Conservation (phyloP, 2,797 vertebrate genomes). For the Caiman crocodilus region DNA sequence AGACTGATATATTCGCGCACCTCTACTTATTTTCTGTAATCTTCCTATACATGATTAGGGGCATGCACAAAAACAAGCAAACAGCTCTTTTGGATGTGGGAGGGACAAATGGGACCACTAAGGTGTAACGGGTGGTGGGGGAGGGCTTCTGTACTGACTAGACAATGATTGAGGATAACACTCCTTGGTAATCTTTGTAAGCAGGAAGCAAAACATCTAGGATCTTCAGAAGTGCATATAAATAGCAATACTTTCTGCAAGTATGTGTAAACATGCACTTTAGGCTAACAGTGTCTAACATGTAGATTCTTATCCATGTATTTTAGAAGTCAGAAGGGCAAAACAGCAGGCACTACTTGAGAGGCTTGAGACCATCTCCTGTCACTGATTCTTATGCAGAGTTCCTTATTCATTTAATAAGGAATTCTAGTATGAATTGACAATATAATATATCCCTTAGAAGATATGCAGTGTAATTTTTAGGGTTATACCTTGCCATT, state of each 20-base stretch:
- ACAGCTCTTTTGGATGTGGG: not conserved
- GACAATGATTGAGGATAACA: not conserved
- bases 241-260: not conserved
- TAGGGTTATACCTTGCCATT: conserved; percentile 4
- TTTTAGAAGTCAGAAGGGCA: conserved; percentile 22
- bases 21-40: no score
- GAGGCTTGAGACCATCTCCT: conserved; percentile 14
- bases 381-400: conserved; percentile 15
- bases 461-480: conserved; percentile 20
- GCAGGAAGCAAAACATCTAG: not conserved
- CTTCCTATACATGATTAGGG: no score
- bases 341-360: not conserved
- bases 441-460: not conserved
- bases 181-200: not conserved
- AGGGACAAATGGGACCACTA: not conserved
- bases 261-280: not conserved
- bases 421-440: not conserved
- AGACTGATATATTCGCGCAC: no score
- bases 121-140: not conserved
- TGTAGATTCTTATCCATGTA: not conserved
- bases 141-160: not conserved
- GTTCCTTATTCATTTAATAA: not conserved
- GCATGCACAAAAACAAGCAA: no score
- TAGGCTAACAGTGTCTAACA: not conserved
- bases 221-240: not conserved